Percentiles rank a stretch among this genome's conserved stretches.
Conservation (phyloP, 1,140 invertebrate genomes). For the Phthorimaea operculella region DNA sequence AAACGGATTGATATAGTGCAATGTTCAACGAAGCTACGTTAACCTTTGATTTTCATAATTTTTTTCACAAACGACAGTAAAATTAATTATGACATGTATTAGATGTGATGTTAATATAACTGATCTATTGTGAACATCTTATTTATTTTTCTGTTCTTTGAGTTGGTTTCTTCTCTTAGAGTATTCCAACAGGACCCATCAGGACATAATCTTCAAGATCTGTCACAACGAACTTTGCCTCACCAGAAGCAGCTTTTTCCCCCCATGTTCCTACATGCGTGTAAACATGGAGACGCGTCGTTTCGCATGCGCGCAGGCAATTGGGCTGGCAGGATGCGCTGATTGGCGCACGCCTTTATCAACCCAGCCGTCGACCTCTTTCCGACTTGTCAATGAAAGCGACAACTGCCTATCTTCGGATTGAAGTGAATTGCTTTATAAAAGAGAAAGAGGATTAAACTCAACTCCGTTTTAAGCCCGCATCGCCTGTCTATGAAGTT, state of each 20-base stretch:
- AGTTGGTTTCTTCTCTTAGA: too few species aligned
- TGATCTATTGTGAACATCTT: too few species aligned
- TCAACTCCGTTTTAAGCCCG: not conserved
- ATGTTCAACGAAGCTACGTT: too few species aligned
- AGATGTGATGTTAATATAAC: too few species aligned
- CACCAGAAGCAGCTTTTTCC: not conserved
- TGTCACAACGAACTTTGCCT: too few species aligned
- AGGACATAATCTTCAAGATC: too few species aligned
- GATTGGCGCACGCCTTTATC: slow-evolving; percentile 30
- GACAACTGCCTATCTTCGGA: not conserved
- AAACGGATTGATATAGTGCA: not conserved
- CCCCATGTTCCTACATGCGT: not conserved
- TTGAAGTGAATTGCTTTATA: not conserved
- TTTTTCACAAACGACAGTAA: too few species aligned
- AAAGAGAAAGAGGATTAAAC: not conserved
- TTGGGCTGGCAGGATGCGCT: slow-evolving; percentile 37
- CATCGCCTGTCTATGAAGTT: too few species aligned
- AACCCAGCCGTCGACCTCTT: slow-evolving; percentile 42
- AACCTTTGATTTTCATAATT: too few species aligned
- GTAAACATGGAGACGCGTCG: not conserved
- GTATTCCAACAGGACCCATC: too few species aligned
- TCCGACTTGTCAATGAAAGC: slow-evolving; percentile 25
- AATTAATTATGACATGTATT: too few species aligned
- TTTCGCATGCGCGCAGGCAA: slow-evolving; percentile 22
- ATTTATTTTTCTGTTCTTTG: too few species aligned